A percentile compares a stretch with the other conserved stretches of the same genome.
Conservation (phyloP, 2,113 vertebrate genomes). For the Jacana jacana region DNA sequence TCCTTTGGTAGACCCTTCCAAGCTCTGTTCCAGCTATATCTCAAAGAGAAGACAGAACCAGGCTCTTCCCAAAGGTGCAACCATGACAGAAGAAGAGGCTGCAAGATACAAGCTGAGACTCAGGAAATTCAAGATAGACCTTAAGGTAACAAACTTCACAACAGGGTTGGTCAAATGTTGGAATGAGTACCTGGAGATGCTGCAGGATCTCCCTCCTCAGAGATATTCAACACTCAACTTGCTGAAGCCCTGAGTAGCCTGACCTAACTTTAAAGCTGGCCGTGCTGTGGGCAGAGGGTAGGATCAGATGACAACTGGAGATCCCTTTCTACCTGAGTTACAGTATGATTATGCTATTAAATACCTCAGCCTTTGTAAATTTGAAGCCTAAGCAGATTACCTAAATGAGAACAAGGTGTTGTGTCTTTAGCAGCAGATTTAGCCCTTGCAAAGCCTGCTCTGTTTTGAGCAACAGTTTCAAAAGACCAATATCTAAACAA, state of each 20-base stretch:
- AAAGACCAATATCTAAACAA: not conserved
- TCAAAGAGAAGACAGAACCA: not conserved
- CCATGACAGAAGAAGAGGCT: not conserved
- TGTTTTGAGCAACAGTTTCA: not conserved
- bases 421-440: not conserved
- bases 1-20: not conserved
- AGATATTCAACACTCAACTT: not conserved
- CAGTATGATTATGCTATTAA: not conserved
- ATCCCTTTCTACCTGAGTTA: not conserved
- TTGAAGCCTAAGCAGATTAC: not conserved
- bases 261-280: not conserved
- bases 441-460: not conserved
- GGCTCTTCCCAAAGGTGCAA: not conserved
- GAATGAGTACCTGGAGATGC: not conserved
- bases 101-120: not conserved
- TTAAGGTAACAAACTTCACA: not conserved
- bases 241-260: not conserved
- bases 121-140: not conserved
- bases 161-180: not conserved
- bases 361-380: not conserved
- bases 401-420: not conserved
- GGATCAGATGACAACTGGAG: not conserved
- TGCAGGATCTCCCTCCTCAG: not conserved
- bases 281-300: not conserved
- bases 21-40: not conserved